Evolutionary conservation across 2,797 vertebrate genomes (phyloP).

Genomic region (Adelosebastes latens): DNA sequence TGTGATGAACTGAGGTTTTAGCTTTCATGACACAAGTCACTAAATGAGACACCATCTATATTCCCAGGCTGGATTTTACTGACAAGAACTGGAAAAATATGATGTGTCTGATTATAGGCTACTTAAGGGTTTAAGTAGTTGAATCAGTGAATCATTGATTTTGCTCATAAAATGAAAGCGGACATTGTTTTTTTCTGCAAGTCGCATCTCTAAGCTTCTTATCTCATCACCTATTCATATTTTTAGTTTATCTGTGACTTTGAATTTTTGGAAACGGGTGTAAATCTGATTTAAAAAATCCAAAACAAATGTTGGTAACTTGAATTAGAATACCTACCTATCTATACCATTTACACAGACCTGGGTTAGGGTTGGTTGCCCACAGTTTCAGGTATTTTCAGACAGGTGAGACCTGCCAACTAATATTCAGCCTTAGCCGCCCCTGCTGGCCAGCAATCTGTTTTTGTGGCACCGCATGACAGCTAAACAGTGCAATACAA

Average conservation of each 20-base stretch:
- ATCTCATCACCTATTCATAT: background rate
- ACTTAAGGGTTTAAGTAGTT: too few relatives aligned
- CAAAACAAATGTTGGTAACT: background rate
- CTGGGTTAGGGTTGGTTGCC: background rate
- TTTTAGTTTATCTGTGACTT: background rate
- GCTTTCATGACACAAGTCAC: background rate
- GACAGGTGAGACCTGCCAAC: conserved; percentile 15
- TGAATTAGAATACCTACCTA: background rate
- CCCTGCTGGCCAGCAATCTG: conserved; percentile 25
- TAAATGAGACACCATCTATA: background rate
- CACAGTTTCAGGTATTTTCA: conserved; percentile 3
- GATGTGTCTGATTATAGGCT: background rate
- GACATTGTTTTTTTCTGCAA: background rate
- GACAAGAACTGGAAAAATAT: background rate
- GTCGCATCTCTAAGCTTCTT: background rate
- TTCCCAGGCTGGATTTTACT: background rate
- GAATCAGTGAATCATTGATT: background rate
- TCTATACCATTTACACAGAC: background rate
- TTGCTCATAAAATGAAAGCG: background rate
- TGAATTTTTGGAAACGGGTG: background rate
- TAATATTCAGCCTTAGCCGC: conserved; percentile 1
- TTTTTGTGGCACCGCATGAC: background rate
- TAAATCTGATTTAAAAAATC: background rate
- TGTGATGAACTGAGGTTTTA: background rate
- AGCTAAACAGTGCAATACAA: too few relatives aligned